Evolutionary conservation across 2,888 invertebrate genomes (phyloP).

Genomic region (Myathropa florea): DNA sequence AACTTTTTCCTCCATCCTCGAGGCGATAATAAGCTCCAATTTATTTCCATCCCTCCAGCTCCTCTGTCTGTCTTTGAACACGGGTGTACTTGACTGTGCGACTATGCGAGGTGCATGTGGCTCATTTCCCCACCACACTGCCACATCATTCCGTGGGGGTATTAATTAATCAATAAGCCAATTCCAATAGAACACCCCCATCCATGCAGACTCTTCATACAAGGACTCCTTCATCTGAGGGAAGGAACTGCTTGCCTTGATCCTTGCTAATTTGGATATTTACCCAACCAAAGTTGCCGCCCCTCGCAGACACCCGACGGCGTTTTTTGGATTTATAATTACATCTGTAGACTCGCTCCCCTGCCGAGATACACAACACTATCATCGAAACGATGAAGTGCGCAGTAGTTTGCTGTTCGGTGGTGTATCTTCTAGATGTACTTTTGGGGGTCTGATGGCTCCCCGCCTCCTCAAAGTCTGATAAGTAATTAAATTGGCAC

Average conservation of each 20-base stretch:
- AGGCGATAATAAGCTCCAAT: not conserved
- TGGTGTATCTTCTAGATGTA: too few relatives aligned
- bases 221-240: not conserved
- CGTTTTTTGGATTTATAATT: not conserved
- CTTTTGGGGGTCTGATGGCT: not conserved
- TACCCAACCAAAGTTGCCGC: not conserved
- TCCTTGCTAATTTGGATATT: not conserved
- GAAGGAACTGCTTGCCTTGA: not conserved
- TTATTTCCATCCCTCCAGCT: not conserved
- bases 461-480: not conserved
- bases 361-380: not conserved
- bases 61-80: not conserved
- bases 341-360: not conserved
- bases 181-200: not conserved
- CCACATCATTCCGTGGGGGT: too few relatives aligned
- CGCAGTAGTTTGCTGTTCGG: not conserved
- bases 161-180: not conserved
- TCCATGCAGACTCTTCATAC: not conserved
- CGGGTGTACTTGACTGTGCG: not conserved
- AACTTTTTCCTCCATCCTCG: not conserved
- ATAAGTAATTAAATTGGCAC: not conserved
- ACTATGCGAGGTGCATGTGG: not conserved
- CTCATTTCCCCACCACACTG: not conserved
- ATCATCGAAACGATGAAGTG: not conserved
- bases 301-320: not conserved